phyloP scores from a whole-genome alignment of 2,888 invertebrate genomes.

The Drosophila prostipennis region DNA sequence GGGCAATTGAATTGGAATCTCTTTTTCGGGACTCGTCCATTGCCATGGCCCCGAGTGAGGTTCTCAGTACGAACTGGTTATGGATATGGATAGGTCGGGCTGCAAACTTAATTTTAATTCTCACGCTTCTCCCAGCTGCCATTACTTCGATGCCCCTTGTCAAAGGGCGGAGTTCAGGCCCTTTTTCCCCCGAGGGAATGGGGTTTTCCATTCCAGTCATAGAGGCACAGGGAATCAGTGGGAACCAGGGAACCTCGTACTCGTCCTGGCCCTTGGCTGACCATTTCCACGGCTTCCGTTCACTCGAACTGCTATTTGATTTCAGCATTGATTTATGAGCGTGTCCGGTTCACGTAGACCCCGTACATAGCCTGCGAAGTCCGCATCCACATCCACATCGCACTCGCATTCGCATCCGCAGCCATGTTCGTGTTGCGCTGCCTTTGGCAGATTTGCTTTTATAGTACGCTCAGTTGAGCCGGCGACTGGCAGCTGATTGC shows the following conservation, averaged over 20 bases:
- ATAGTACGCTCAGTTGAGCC: constrained; percentile 57
- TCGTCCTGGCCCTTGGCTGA: constrained; percentile 52
- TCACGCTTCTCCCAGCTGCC: constrained; percentile 63
- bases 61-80: not conserved
- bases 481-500: constrained; percentile 76
- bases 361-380: constrained; percentile 43
- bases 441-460: constrained; percentile 75
- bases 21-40: not conserved
- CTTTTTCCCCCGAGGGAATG: constrained; percentile 10
- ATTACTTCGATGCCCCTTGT: constrained; percentile 61
- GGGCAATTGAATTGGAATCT: constrained; percentile 28
- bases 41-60: constrained; percentile 11
- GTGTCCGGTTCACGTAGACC: constrained; percentile 73
- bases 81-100: constrained; percentile 9
- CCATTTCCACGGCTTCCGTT: constrained; percentile 71
- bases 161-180: constrained; percentile 47
- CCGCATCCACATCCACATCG: constrained; percentile 14
- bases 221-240: too few relatives aligned
- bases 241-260: too few relatives aligned
- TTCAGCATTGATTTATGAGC: constrained; percentile 79
- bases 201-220: not conserved
- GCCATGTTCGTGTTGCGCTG: constrained; percentile 48
- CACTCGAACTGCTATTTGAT: constrained; percentile 73
- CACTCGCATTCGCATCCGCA: constrained; percentile 7
- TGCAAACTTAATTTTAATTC: constrained; percentile 75